Evolutionary conservation across 2,113 vertebrate species (phyloP).

Genomic region (Canis aureus): DNA sequence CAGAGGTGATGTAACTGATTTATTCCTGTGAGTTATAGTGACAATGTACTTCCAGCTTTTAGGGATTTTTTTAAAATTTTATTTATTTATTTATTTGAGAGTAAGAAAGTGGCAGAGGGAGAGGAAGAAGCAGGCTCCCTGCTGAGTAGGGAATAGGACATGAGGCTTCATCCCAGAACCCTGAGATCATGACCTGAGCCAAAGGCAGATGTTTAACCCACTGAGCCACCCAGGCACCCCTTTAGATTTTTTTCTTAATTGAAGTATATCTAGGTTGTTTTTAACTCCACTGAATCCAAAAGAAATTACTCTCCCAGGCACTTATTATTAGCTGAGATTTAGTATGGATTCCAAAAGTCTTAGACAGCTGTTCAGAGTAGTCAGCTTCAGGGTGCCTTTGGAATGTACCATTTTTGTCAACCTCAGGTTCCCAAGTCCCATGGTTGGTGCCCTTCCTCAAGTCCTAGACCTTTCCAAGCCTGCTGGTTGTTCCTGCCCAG

Average conservation of each 20-base stretch:
- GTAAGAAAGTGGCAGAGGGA: no score
- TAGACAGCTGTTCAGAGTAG: neutral
- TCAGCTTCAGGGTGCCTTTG: neutral
- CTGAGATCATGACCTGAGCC: no score
- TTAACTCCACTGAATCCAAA: neutral
- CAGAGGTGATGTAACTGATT: neutral
- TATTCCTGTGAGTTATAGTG: accelerated
- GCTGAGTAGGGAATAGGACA: no score
- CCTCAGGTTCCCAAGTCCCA: accelerated
- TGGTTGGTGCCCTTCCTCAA: accelerated
- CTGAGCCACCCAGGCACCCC: no score
- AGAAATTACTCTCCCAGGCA: neutral
- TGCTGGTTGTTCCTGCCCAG: neutral
- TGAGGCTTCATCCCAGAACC: no score
- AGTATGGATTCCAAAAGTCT: neutral
- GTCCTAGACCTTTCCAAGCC: neutral
- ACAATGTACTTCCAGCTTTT: neutral
- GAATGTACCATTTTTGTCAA: accelerated
- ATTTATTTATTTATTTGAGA: no score
- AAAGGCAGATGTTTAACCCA: no score
- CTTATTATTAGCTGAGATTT: neutral
- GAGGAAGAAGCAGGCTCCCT: no score
- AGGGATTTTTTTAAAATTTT: no score
- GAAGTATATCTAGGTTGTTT: neutral
- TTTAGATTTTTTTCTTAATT: neutral